Percentiles rank a stretch among this genome's conserved stretches.
phyloP scores from a whole-genome alignment of 2,888 invertebrate species.

The Drosophila nr. perissopoda region DNA sequence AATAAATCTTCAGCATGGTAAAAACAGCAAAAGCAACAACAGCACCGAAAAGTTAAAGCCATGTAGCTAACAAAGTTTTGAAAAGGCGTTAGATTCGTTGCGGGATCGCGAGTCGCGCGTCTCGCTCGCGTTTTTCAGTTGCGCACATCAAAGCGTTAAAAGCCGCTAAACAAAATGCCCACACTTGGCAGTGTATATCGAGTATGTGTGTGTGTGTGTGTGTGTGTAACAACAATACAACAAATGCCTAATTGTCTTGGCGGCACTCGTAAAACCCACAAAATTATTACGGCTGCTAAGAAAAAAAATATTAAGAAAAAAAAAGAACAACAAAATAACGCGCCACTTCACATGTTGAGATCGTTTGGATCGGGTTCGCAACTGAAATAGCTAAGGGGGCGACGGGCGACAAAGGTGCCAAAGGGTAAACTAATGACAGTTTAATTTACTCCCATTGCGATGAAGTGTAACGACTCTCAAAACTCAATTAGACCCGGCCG shows the following conservation, averaged over 20 bases:
- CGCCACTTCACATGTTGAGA: conserved; percentile 74
- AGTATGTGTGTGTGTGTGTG: conserved; percentile 13
- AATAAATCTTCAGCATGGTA: conserved; percentile 70
- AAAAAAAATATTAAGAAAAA: conserved; percentile 32
- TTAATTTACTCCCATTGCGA: conserved; percentile 83
- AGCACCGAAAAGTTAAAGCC: conserved; percentile 58
- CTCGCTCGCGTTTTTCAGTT: conserved; percentile 66
- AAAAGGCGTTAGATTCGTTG: conserved; percentile 79
- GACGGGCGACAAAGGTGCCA: conserved; percentile 68
- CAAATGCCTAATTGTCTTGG: conserved; percentile 79
- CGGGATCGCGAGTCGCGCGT: conserved; percentile 67
- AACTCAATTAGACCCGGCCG: conserved; percentile 69
- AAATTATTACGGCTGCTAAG: conserved; percentile 72
- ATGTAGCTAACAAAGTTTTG: conserved; percentile 62
- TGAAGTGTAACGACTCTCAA: conserved; percentile 77
- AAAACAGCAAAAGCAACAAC: conserved; percentile 27
- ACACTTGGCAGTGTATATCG: conserved; percentile 60
- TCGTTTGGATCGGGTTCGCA: conserved; percentile 55
- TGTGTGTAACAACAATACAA: conserved; percentile 60
- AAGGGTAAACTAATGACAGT: conserved; percentile 84
- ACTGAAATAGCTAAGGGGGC: conserved; percentile 25
- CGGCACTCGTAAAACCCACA: conserved; percentile 78
- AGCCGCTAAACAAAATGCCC: conserved; percentile 77
- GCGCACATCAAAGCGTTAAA: conserved; percentile 73
- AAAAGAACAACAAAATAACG: conserved; percentile 52